Base-by-base conservation (phyloP, 2,888 invertebrate species). In the Sinelater perroti region DNA sequence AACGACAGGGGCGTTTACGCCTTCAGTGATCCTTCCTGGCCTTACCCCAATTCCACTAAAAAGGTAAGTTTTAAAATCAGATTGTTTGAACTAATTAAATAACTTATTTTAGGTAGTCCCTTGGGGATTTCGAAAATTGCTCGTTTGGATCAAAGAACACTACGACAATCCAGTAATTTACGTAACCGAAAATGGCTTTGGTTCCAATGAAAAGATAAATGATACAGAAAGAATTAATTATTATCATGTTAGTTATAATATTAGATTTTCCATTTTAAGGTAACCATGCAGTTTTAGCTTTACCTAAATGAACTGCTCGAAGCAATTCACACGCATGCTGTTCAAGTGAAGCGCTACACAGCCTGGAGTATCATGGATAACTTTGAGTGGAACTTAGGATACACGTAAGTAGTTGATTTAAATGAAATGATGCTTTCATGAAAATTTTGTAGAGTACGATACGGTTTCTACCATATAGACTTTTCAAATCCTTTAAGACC, bases 381-480 rank as follows among this genome's bases (percentile, higher is more conserved):
- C 67, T 84, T 86, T 62, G 86, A 86, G 73, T 86, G 85, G 85
- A 72, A 68, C 1, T 71, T 71, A 26, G 84, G 84, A 8, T 85
- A 82, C 69, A 72, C 72, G 77, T 81, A 72, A 76, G 77, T 44
- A 13, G 2, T 36, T n/a, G n/a, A n/a, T n/a, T n/a, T n/a, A n/a
- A n/a, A n/a, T n/a, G n/a, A n/a, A n/a, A n/a, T 8, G 47, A 60
- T 5, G 16, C 11, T 33, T 31, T 10, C 11, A 8, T 47, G 18
- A 24, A 35, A 35, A n/a, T 13, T n/a, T 82, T 83, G 44, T 74
- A 87, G 87, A 13, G 80, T 81, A 62, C 83, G 81, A 68, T 89
- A 87, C 73, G 90, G 91, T 2, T 67, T 90, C 0, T 85, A 85
- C 64, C 80, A 83, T 67, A 87, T 90, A 0, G 84, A 91, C 69